Base-by-base conservation (phyloP, 2,797 vertebrate species). In the Cynopterus sphinx region DNA sequence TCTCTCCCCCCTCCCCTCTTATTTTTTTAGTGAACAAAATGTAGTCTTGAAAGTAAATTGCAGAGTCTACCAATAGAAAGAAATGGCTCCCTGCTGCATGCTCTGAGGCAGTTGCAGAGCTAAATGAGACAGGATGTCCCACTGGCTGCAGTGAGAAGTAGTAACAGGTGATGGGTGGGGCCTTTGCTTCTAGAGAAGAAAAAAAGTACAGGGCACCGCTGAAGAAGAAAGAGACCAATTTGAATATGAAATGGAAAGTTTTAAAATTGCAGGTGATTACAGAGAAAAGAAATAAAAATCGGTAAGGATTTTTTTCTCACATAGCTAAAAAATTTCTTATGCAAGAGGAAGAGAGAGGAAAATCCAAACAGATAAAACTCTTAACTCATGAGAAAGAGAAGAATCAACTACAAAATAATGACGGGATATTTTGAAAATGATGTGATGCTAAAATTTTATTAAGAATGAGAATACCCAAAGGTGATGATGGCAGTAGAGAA, bases 131-230 rank as follows among this genome's bases (percentile, higher is more conserved):
- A 28, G 61, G 24, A 12, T 31, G 31, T 17, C 51, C 53, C 6
- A 0, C 0, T 22, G 65, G 39, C 39, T 15, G 5, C 31, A 41
- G 43, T 0, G 3, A 53, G 17, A 31, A 2, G 21, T 33, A 31
- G 41, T 0, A 10, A 12, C 9, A 46, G 0, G 22, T 0, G 0
- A 11, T 1, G 61, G 6, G 9, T 21, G 31, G 22, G 4, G 17
- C 16, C n/a, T 41, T 9, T 41, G 31, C 21, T 33, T 6, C 24
- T 11, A 4, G 12, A 41, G 39, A 71, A 71, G 26, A 28, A 36
- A 81, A 28, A 36, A 81, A 57, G 19, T 17, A 7, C 41, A 17
- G 11, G 36, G 17, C 8, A 24, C 11, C 11, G 13, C 31, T 12
- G 33, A 79, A 89, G 41, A 81, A 74, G 63, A 53, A 71, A 16